Evolutionary conservation across 2,888 invertebrate species (phyloP).

Genomic region (Phymatocera aterrima): DNA sequence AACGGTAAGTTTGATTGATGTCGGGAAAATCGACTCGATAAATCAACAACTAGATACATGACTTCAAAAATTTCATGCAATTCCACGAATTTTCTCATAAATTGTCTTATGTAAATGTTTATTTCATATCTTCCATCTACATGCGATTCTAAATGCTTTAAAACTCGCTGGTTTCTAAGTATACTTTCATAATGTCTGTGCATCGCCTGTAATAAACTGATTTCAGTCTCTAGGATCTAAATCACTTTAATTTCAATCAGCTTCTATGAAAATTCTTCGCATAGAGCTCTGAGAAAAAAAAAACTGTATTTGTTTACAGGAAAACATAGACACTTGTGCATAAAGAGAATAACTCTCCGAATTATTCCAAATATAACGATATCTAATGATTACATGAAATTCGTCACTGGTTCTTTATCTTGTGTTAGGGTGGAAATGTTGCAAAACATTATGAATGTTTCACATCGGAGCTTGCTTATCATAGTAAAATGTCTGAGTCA

Average conservation of each 20-base stretch:
- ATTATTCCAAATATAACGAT: too few species aligned
- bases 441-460: too few species aligned
- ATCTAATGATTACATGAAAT: not conserved
- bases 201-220: not conserved
- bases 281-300: not conserved
- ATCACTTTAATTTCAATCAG: too few species aligned
- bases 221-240: not conserved
- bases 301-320: not conserved
- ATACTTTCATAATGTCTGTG: not conserved
- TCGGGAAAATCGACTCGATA: not conserved
- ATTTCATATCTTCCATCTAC: conserved; percentile 3
- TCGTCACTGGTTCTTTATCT: not conserved
- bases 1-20: conserved; percentile 25
- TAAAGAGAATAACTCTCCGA: not conserved
- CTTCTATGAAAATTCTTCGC: not conserved
- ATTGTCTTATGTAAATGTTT: not conserved
- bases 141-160: conserved; percentile 9
- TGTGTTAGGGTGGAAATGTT: not conserved
- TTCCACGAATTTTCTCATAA: not conserved
- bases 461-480: not conserved
- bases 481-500: not conserved
- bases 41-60: too few species aligned
- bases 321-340: not conserved
- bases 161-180: conserved; percentile 3
- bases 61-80: conserved; percentile 26